Evolutionary conservation across 2,113 vertebrate genomes (phyloP).

Genomic region (Aegithalos caudatus): DNA sequence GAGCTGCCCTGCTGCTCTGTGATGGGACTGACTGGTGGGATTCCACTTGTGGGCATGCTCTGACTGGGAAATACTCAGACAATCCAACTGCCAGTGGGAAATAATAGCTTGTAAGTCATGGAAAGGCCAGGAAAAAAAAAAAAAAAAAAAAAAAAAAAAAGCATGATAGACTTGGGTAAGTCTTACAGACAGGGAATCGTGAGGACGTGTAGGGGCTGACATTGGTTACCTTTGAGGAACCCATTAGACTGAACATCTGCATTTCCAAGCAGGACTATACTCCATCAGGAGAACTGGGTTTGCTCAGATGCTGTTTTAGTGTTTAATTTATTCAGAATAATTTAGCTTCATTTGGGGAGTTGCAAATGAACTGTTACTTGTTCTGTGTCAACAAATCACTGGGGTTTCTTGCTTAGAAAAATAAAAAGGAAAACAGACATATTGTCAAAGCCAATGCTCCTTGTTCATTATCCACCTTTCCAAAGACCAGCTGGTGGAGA

Average conservation of each 20-base stretch:
- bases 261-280: neutral
- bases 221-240: neutral
- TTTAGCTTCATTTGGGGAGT: conserved; percentile 12
- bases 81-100: neutral
- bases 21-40: neutral
- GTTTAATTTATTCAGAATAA: conserved; percentile 37
- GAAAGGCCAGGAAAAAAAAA: neutral
- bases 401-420: neutral
- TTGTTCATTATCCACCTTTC: neutral
- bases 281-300: neutral
- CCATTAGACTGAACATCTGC: neutral
- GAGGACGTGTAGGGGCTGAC: neutral
- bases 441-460: neutral
- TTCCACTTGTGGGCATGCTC: neutral
- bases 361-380: conserved; percentile 23
- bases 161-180: neutral
- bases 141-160: neutral
- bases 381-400: neutral
- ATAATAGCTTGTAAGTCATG: neutral
- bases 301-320: neutral
- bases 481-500: neutral
- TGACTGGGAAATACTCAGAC: neutral
- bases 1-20: accelerated
- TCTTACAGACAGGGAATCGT: accelerated
- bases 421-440: neutral